These are phyloP conservation scores for Nipponacmea schrenckii DNA, from an alignment of 2,888 invertebrate species.

Conservation along the genomic window DNA sequence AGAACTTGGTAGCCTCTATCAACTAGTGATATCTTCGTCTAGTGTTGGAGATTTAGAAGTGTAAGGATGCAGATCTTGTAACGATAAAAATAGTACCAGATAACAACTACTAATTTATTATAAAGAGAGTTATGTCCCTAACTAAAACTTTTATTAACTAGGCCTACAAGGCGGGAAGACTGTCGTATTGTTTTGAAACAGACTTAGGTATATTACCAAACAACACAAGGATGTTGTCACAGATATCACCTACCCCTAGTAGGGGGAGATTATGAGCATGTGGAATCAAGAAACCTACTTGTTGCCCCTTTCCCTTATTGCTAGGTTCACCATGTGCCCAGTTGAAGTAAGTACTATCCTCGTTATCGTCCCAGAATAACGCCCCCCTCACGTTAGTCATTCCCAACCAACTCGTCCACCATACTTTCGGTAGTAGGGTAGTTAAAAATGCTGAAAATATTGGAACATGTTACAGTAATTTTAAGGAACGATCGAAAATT, in stretches of 20 bases:
- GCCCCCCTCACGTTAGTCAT: constrained; percentile 29
- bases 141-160: too few relatives aligned
- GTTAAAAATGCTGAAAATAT: constrained; percentile 43
- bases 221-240: neutral
- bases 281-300: too few relatives aligned
- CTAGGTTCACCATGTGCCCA: constrained; percentile 54
- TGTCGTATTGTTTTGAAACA: too few relatives aligned
- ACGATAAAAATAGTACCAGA: too few relatives aligned
- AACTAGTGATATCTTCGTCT: neutral
- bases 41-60: too few relatives aligned
- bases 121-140: too few relatives aligned
- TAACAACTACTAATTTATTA: too few relatives aligned
- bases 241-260: too few relatives aligned
- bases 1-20: neutral
- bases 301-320: neutral
- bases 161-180: too few relatives aligned
- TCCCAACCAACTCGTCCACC: constrained; percentile 51
- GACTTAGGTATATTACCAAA: too few relatives aligned
- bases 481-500: neutral
- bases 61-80: too few relatives aligned
- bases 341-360: constrained; percentile 48
- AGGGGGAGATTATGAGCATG: too few relatives aligned
- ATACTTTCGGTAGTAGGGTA: constrained; percentile 36
- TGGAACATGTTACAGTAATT: neutral
- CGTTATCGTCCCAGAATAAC: constrained; percentile 46